Percentiles rank a stretch among this genome's conserved stretches.
These are phyloP conservation scores for Syngnathus floridae DNA, from an alignment of 2,113 vertebrate genomes.

Conservation along the genomic window DNA sequence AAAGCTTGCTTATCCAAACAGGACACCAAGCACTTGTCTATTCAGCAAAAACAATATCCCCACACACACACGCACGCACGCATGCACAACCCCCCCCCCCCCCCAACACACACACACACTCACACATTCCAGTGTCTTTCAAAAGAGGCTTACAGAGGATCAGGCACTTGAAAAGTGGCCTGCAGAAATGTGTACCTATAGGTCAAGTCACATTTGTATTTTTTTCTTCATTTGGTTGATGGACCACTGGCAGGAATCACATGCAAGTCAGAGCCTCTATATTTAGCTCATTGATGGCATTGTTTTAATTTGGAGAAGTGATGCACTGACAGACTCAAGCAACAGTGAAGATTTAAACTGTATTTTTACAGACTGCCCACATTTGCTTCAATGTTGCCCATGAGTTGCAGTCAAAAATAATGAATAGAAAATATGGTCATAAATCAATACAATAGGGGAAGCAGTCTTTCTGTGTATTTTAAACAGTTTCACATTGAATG, in stretches of 20 bases:
- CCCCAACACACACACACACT: background rate
- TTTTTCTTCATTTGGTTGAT: background rate
- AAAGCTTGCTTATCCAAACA: conserved; percentile 52
- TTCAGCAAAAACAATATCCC: conserved; percentile 51
- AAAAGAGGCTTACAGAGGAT: conserved; percentile 12
- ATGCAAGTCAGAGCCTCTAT: background rate
- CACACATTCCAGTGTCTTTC: conserved; percentile 7
- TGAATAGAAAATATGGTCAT: too few relatives aligned
- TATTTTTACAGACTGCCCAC: background rate
- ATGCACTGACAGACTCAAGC: background rate
- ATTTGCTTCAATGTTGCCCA: background rate
- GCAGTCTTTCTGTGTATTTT: too few relatives aligned
- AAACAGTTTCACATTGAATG: too few relatives aligned
- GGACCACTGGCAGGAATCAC: background rate
- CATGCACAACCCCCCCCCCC: too few relatives aligned
- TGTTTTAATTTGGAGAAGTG: background rate
- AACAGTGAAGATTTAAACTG: background rate
- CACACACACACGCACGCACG: background rate
- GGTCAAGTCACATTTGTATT: background rate
- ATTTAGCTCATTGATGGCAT: background rate
- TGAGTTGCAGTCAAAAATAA: too few relatives aligned
- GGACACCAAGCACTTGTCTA: conserved; percentile 55
- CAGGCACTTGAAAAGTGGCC: conserved; percentile 5
- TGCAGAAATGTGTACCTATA: conserved; percentile 1
- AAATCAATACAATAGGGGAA: too few relatives aligned